Base-by-base conservation (phyloP, 2,888 invertebrate genomes). In the Marronus borbonicus region DNA sequence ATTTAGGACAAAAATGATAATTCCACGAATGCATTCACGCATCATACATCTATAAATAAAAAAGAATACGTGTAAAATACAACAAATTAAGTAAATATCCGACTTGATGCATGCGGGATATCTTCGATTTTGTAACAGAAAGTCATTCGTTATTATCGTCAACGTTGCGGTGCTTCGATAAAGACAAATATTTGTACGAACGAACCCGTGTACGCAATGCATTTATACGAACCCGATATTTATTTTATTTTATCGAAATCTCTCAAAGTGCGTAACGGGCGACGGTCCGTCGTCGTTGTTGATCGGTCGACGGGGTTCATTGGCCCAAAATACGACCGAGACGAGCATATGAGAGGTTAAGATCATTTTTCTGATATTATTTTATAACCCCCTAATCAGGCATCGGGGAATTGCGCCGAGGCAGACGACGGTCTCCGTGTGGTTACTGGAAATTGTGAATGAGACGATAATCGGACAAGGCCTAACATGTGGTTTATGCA, bases 161-260 rank as follows among this genome's bases (percentile, higher is more conserved):
- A 28, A 12, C 28, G 14, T 62, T 14, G 31, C 62, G 28, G 62
- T 62, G 50, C 14, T 50, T 50, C 68, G 50, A 68, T 68, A 68
- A 68, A 50, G 20, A 24, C 68, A 68, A 68, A 68, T 68, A 68
- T 68, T 68, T 68, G 68, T 68, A 68, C 68, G 50, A 68, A 14
- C 50, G 50, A 50, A 50, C 4, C 31, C n/a, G 36, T 5, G 65
- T 36, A 17, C 55, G 55, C 17, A 39, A 39, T 65, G 39, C 36
- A 55, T 55, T 31, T 31, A 28, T 62, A 62, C 62, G 24, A 24
- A 70, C 17, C 7, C 44, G 39, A 58, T 72, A 72, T 72, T 72
- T 72, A 72, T 72, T 72, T 72, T 58, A 72, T 72, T 72, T 70
- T 72, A 72, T 72, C 72, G 31, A 60, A 72, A 58, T 60, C 72